Base-by-base conservation (phyloP, 2,113 vertebrate genomes). In the Ramphastos sulfuratus region DNA sequence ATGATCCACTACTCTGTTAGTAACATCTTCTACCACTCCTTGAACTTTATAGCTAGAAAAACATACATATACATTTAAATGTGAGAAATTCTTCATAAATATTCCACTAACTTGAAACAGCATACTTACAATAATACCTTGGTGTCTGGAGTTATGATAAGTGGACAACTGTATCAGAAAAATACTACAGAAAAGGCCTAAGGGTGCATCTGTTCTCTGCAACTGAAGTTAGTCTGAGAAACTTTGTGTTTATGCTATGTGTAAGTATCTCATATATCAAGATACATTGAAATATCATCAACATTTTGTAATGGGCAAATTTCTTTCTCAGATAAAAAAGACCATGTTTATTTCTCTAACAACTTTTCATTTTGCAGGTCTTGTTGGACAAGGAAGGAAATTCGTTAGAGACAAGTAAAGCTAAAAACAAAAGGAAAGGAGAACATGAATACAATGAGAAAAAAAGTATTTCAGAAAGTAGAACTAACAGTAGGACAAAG, bases 31-130 rank as follows among this genome's bases (percentile, higher is more conserved):
- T 30, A 99, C 96, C 65, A 97, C 89, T 73, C 98, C 98, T 97
- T 99, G 94, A 61, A 97, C 96, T 97, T 99, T 99, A 95, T 98
- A 99, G 28, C 98, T 99, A 94, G 24, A 96, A 76, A 91, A 95
- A 90, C 4, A 39, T 15, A 96, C 23, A 18, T 64, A 79, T 66
- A 60, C 18, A 84, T 52, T 88, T 73, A 76, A 70, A 93, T 67
- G 7, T 44, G 46, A 90, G 14, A 79, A 65, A 46, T 15, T n/a
- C 4, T 89, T 81, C 54, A 46, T 7, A 50, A 48, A 48, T 39
- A 55, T n/a, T 74, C 24, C 48, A 61, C 25, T 64, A 44, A 72
- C 66, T 74, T 84, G 52, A 55, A 89, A 59, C n/a, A 58, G 31
- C 7, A 83, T 7, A 39, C 7, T 83, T 44, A 56, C 28, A 66